Evolutionary conservation across 2,888 invertebrate species (phyloP), one percentile per base, ranked within the genome.

Genomic region (Thymelicus acteon): DNA sequence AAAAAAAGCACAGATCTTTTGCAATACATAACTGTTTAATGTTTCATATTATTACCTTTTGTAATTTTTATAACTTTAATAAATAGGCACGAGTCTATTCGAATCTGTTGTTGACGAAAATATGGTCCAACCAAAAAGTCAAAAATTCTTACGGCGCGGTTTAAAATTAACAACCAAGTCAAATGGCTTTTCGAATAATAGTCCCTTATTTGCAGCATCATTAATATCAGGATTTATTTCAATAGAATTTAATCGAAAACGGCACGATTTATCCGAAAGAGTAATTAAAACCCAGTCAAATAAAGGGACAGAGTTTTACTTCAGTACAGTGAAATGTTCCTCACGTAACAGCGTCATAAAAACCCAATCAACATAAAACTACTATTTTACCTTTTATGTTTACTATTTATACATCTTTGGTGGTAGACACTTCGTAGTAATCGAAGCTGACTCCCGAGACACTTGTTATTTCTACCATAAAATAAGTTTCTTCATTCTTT

Each of bases 361-460:
- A 58, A 58, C 7, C 58, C 58, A 58, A 58, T 58, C 39, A 58
- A 39, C 58, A 58, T 58, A 58, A 58, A 58, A 37, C 58, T 58
- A 58, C 12, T 24, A 12, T 19, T 24, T n/a, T 15, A 39, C 58
- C n/a, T 39, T 12, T 10, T 7, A 15, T n/a, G 37, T 39, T 57
- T 57, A 31, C 57, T 57, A 37, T 37, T 57, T 57, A 13, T 31
- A 57, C 6, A 48, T 48, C 19, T 57, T 31, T 31, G 12, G 57
- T 57, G 8, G 19, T 31, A 5, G 24, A 31, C 8, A 57, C 57
- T 31, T 19, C 52, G 52, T 52, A 13, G n/a, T 49, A 52, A 19
- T 52, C 52, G 15, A 19, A 15, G 19, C 8, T 2, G 52, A 19
- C 19, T 52, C 19, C 19, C 52, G 8, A 52, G 52, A 8, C 19